Evolutionary conservation across 2,888 invertebrate genomes (phyloP).

Genomic region (Aleiodes leptofemur): DNA sequence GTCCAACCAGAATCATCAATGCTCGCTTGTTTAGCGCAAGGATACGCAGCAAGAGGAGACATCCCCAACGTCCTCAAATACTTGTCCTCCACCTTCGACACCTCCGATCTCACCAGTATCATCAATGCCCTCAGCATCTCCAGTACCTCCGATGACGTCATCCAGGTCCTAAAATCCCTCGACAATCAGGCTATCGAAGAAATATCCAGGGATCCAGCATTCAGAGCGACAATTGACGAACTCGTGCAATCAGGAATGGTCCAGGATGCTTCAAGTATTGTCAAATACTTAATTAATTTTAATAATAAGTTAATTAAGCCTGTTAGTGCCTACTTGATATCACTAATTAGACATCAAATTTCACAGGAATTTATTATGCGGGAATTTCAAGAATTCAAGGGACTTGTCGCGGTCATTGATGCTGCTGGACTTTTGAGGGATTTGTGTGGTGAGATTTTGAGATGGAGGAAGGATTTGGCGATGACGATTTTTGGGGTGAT

Average conservation of each 20-base stretch:
- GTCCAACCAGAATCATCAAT: slow-evolving; percentile 76
- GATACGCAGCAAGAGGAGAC: slow-evolving; percentile 76
- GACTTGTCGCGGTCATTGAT: slow-evolving; percentile 62
- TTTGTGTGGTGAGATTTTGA: slow-evolving; percentile 77
- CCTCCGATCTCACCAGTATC: slow-evolving; percentile 76
- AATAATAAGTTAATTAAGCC: slow-evolving; percentile 62
- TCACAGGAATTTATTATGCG: slow-evolving; percentile 68
- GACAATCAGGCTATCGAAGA: slow-evolving; percentile 60
- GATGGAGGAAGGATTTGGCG: slow-evolving; percentile 75
- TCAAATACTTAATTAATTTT: slow-evolving; percentile 59
- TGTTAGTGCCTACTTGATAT: slow-evolving; percentile 75
- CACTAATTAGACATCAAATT: slow-evolving; percentile 78
- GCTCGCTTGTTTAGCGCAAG: slow-evolving; percentile 76
- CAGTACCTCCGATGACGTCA: slow-evolving; percentile 68
- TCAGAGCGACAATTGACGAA: slow-evolving; percentile 75
- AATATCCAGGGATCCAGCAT: slow-evolving; percentile 56
- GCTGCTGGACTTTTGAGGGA: not conserved
- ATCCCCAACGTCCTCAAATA: slow-evolving; percentile 70
- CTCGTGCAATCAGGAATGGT: slow-evolving; percentile 77
- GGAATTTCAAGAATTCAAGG: slow-evolving; percentile 63
- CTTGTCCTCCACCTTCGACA: slow-evolving; percentile 65
- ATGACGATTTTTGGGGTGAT: slow-evolving; percentile 76
- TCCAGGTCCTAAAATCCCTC: slow-evolving; percentile 73
- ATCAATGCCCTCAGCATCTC: slow-evolving; percentile 74
- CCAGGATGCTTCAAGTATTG: slow-evolving; percentile 77